Conservation (phyloP, 2,113 vertebrate genomes). For the Apus apus region DNA sequence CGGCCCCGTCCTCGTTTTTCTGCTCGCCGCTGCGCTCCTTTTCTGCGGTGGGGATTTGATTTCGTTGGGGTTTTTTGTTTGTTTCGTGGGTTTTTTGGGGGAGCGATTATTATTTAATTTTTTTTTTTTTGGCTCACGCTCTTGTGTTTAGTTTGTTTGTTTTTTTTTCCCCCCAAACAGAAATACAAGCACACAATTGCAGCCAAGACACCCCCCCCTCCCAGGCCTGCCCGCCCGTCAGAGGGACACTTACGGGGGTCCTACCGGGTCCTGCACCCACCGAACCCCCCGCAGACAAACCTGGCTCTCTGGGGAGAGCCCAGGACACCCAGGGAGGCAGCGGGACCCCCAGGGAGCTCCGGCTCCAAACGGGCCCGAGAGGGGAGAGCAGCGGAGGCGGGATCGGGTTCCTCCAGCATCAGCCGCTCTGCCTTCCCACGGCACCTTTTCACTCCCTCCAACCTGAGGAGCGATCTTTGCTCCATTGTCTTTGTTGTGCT, state of each 20-base stretch:
- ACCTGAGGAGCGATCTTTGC: constrained; percentile 34
- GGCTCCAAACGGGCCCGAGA: background rate
- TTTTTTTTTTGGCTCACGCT: no score
- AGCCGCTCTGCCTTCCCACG: background rate
- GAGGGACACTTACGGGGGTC: background rate
- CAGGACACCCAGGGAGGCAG: background rate
- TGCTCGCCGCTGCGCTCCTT: constrained; percentile 85
- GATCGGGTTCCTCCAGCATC: background rate
- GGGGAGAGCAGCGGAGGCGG: fast-evolving
- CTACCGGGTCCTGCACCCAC: background rate
- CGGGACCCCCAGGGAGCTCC: background rate
- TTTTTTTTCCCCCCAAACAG: background rate
- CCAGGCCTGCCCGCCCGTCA: background rate
- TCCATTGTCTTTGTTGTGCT: constrained; percentile 45
- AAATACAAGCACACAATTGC: background rate
- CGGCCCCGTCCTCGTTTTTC: constrained; percentile 85
- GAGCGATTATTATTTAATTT: no score
- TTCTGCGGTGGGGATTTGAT: constrained; percentile 71
- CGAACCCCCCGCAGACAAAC: fast-evolving
- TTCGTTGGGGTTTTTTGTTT: background rate
- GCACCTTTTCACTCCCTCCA: background rate
- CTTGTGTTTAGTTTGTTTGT: no score
- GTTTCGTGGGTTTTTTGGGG: no score
- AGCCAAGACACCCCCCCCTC: background rate
- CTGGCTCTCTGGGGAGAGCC: no score